phyloP scores from a whole-genome alignment of 2,888 invertebrate species.

The Kuschelorhynchus macadamiae region DNA sequence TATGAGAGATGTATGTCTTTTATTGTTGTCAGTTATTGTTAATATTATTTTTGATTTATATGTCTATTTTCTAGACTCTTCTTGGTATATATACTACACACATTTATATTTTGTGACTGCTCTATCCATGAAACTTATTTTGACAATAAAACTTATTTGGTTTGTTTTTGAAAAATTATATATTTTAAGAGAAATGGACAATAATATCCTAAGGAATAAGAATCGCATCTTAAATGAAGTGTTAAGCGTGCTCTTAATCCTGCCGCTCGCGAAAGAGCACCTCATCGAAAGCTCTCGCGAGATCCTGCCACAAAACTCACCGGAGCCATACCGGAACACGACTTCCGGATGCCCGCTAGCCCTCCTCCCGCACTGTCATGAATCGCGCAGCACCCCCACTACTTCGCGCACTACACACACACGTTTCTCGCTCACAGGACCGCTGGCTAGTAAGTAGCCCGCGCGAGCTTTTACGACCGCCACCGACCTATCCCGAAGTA shows the following conservation, averaged over 20 bases:
- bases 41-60: too few species aligned
- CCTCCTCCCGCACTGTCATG: constrained; percentile 62
- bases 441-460: constrained; percentile 72
- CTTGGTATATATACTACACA: too few species aligned
- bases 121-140: too few species aligned
- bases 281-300: constrained; percentile 27
- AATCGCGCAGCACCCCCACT: constrained; percentile 68
- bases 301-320: constrained; percentile 49
- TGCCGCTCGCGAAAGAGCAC: constrained; percentile 14
- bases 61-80: too few species aligned
- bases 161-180: too few species aligned
- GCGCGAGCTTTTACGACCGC: constrained; percentile 59
- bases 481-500: constrained; percentile 48
- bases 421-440: constrained; percentile 62
- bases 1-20: too few species aligned
- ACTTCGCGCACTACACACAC: constrained; percentile 64
- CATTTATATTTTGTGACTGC: too few species aligned
- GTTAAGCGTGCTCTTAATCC: constrained; percentile 5
- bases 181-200: too few species aligned
- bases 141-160: too few species aligned
- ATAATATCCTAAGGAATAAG: too few species aligned
- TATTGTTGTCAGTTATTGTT: too few species aligned
- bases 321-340: constrained; percentile 62
- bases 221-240: background rate
- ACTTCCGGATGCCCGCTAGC: constrained; percentile 62